A percentile compares a stretch with the other conserved stretches of the same genome.
Conservation (phyloP, 2,113 vertebrate genomes). For the Pelvicachromis taeniatus region DNA sequence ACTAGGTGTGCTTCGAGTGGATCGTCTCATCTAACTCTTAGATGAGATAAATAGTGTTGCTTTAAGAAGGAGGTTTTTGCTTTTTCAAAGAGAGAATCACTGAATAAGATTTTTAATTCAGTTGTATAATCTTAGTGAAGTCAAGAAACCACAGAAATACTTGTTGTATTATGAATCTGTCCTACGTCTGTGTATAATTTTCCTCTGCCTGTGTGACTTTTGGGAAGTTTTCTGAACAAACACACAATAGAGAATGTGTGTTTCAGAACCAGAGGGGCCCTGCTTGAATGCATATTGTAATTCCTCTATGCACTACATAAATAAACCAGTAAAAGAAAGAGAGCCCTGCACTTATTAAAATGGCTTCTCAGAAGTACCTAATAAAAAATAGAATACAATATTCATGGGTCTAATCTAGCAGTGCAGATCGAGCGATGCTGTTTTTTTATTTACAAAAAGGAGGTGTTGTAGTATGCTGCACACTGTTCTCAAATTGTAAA, state of each 20-base stretch:
- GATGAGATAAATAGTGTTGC: not conserved
- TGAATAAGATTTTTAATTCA: not conserved
- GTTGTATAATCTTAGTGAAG: not conserved
- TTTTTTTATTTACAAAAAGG: not conserved
- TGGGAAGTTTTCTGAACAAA: not conserved
- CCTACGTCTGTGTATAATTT: no score
- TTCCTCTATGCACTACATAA: not conserved
- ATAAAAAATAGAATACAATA: constrained; percentile 10
- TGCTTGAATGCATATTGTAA: not conserved
- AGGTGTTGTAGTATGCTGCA: not conserved
- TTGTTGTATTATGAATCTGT: not conserved
- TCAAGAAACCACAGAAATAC: not conserved
- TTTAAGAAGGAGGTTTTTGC: not conserved
- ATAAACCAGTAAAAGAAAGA: constrained; percentile 7
- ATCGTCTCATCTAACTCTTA: not conserved
- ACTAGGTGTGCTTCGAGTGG: not conserved
- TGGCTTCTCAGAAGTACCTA: not conserved
- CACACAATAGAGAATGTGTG: not conserved
- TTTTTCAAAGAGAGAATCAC: not conserved
- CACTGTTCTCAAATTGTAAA: not conserved
- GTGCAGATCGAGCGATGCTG: not conserved
- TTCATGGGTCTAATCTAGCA: constrained; percentile 5
- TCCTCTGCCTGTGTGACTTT: not conserved
- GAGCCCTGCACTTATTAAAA: not conserved
- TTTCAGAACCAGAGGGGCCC: not conserved